phyloP scores from a whole-genome alignment of 2,113 vertebrate genomes.

The Nesogale talazaci region DNA sequence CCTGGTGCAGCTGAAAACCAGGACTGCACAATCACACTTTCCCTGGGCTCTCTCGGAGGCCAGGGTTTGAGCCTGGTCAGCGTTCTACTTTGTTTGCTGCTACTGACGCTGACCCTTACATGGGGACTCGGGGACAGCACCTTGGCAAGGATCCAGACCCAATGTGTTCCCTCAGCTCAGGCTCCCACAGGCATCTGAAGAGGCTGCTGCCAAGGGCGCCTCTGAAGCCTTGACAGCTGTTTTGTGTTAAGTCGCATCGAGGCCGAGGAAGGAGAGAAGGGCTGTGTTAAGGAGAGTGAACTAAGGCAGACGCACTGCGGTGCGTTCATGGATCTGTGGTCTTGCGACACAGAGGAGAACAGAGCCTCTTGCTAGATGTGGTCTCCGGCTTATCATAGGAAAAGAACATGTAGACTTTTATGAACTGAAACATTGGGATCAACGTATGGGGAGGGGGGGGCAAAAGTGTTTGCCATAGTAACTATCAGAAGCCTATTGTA shows the following conservation, averaged over 20 bases:
- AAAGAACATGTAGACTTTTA: not conserved
- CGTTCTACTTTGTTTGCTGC: not conserved
- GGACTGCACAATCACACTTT: fast-evolving
- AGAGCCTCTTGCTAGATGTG: not conserved
- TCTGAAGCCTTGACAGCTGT: not conserved
- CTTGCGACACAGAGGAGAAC: not conserved
- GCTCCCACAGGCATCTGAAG: not conserved
- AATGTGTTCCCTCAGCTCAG: not conserved
- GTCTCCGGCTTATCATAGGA: not conserved
- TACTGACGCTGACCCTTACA: not conserved
- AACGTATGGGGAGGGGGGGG: not conserved
- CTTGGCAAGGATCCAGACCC: not conserved
- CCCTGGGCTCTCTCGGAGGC: not conserved
- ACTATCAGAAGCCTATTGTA: not conserved
- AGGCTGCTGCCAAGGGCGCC: not conserved
- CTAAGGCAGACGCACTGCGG: not conserved
- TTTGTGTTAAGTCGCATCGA: too few species aligned
- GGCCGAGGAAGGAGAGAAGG: not conserved
- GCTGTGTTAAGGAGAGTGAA: not conserved
- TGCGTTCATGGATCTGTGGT: not conserved
- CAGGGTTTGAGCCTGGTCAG: not conserved
- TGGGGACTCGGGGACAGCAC: not conserved
- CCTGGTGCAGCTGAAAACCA: too few species aligned
- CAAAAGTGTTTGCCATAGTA: not conserved
- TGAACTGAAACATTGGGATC: not conserved